phyloP scores from a whole-genome alignment of 2,888 invertebrate species.

The Rotaria magnacalcarata region DNA sequence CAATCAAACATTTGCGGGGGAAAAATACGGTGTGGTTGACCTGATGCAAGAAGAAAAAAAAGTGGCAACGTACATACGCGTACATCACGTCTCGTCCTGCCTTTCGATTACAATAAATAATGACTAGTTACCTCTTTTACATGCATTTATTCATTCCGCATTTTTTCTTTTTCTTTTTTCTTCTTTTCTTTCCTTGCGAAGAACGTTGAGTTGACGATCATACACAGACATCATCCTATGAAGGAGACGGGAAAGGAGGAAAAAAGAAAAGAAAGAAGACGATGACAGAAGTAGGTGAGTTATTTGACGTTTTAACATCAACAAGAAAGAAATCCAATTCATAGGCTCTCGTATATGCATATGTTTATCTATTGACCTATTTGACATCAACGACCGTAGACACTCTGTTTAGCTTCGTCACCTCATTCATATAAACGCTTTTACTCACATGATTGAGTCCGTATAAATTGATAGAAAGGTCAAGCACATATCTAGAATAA shows the following conservation, averaged over 20 bases:
- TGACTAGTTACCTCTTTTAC: not conserved
- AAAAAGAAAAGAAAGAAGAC: not conserved
- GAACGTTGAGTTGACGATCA: not conserved
- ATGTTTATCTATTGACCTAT: not conserved
- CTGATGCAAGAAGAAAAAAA: not conserved
- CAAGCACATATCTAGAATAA: not conserved
- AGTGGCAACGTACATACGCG: not conserved
- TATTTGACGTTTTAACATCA: not conserved
- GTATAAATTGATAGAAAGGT: not conserved
- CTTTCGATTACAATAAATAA: not conserved
- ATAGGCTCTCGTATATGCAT: not conserved
- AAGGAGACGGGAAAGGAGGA: not conserved
- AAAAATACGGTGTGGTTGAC: not conserved
- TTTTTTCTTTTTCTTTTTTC: not conserved
- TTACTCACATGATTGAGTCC: not conserved
- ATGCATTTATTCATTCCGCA: not conserved
- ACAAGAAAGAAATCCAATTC: not conserved
- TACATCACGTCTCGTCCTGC: not conserved
- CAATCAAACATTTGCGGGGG: not conserved
- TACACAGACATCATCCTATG: not conserved
- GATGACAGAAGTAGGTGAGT: constrained; percentile 9
- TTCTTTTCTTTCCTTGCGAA: not conserved
- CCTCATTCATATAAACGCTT: not conserved
- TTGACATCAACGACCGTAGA: not conserved
- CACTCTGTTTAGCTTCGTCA: not conserved